Base-by-base conservation (phyloP, 1,140 invertebrate genomes). In the Papilio glaucus region DNA sequence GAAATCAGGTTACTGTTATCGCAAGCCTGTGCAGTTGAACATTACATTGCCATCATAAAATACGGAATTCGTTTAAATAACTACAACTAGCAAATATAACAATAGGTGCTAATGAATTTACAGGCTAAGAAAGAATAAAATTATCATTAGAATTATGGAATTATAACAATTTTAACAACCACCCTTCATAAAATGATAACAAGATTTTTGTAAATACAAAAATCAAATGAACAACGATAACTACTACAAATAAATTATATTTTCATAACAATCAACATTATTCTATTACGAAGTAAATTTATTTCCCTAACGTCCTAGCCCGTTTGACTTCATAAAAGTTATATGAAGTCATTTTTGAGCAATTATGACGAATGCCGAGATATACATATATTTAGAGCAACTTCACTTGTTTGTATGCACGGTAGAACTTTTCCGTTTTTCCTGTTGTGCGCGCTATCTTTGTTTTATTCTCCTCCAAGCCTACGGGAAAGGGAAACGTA, bases 401-500 rank as follows among this genome's bases (percentile, higher is more conserved):
- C 37, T 65, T 65, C 10, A n/a, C n/a, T 12, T 39, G 15, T 21
- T 24, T 57, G 15, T 41, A 15, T 65, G n/a, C 13, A 68, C 4
- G 8, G 26, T 61, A 68, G 65, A 45, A 68, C 65, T 42, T 68
- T 68, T 45, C 63, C 21, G 41, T 68, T 49, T 62, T 37, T 53
- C 26, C 67, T 33, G 41, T 53, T 42, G 21, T 68, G 41, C 45
- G 8, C 18, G 15, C 45, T 69, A 69, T 69, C 67, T 53, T 69
- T 49, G 67, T 69, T 69, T 69, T 33, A 69, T 69, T 69, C 26
- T 69, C 12, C n/a, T 49, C 8, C 26, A 45, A 61, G 67, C 42
- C 41, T 49, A 49, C 67, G 41, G 65, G 65, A 68, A 68, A 68
- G 45, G 67, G 41, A 69, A 49, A 69, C 67, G 26, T 53, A 53